Percentiles rank a stretch among this genome's conserved stretches.
Evolutionary conservation across 2,113 vertebrate species (phyloP).

Genomic region (Cryptomyrus ogoouensis): DNA sequence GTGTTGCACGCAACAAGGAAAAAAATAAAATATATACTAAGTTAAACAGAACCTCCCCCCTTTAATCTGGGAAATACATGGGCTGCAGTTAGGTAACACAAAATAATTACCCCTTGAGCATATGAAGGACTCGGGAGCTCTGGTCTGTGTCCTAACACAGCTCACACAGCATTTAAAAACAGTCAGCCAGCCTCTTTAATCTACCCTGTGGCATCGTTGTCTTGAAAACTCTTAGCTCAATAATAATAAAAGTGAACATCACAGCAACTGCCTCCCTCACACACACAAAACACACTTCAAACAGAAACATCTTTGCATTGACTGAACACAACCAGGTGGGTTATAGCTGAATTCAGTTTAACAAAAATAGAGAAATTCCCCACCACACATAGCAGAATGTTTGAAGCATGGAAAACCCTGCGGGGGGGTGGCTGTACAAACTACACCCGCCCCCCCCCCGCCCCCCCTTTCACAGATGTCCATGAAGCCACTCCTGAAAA

Average conservation of each 20-base stretch:
- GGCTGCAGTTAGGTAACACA: neutral
- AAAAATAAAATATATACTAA: neutral
- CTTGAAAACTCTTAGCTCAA: neutral
- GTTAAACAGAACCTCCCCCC: neutral
- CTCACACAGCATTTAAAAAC: neutral
- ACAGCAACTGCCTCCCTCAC: neutral
- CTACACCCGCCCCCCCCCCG: neutral
- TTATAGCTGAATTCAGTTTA: neutral
- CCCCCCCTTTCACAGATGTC: neutral
- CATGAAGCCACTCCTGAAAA: neutral
- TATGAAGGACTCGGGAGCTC: neutral
- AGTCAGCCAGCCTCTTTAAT: neutral
- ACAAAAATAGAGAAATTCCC: neutral
- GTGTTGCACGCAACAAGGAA: neutral
- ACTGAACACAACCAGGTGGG: neutral
- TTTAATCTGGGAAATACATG: neutral
- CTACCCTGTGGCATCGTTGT: neutral
- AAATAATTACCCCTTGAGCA: neutral
- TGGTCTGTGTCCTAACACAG: neutral
- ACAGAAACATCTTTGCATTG: neutral
- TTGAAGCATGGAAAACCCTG: neutral
- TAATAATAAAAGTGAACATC: neutral
- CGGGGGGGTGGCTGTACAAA: neutral
- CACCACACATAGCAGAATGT: neutral
- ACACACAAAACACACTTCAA: neutral